Percentiles rank a stretch among this genome's conserved stretches.
Evolutionary conservation across 2,888 invertebrate genomes (phyloP).

Genomic region (Lapara coniferarum): DNA sequence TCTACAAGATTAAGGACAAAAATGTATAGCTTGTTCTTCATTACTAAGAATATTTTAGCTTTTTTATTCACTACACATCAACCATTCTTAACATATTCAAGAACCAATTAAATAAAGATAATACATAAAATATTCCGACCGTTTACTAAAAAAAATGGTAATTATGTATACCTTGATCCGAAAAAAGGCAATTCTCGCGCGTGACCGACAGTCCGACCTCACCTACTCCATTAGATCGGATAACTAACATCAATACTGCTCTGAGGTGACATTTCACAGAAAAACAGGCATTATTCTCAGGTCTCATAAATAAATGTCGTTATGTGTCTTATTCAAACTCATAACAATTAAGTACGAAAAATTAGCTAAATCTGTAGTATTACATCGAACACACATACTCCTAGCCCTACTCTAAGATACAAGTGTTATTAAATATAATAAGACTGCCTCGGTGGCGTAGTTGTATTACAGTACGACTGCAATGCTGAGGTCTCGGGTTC

Average conservation of each 20-base stretch:
- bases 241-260: constrained; percentile 5
- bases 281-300: background rate
- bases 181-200: background rate
- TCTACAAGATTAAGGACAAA: background rate
- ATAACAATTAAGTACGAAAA: too few species aligned
- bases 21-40: background rate
- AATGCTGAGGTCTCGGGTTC: too few species aligned
- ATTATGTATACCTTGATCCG: background rate
- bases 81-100: background rate
- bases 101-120: background rate
- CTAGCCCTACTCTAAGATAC: too few species aligned
- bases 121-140: background rate
- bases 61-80: background rate
- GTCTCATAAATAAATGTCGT: too few species aligned
- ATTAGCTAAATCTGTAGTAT: too few species aligned
- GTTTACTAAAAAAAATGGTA: background rate
- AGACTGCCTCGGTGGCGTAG: too few species aligned
- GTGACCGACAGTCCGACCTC: background rate
- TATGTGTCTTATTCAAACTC: too few species aligned
- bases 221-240: constrained; percentile 19
- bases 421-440: too few species aligned
- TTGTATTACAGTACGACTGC: too few species aligned
- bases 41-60: background rate
- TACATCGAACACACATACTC: too few species aligned
- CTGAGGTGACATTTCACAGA: background rate